phyloP scores from a whole-genome alignment of 2,113 vertebrate species.

The Melierax canorus region DNA sequence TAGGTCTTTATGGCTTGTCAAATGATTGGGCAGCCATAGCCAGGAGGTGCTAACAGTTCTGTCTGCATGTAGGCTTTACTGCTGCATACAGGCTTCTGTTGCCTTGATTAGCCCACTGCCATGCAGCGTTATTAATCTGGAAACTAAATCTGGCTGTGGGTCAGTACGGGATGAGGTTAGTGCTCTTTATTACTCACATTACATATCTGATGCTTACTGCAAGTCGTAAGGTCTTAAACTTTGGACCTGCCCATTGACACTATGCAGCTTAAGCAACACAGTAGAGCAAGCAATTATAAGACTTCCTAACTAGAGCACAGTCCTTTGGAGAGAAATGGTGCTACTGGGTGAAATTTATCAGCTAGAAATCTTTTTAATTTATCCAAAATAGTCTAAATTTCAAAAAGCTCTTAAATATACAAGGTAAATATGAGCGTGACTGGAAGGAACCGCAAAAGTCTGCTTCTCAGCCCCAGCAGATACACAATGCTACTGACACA shows the following conservation, averaged over 20 bases:
- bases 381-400: background rate
- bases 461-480: background rate
- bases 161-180: background rate
- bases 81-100: background rate
- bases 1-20: background rate
- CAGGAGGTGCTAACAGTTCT: background rate
- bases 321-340: background rate
- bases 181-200: background rate
- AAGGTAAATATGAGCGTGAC: background rate
- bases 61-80: background rate
- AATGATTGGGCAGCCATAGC: background rate
- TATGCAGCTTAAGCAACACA: slow-evolving; percentile 18
- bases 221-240: background rate
- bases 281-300: background rate
- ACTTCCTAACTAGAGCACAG: background rate
- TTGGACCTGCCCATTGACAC: slow-evolving; percentile 29
- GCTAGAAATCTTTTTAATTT: background rate
- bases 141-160: background rate
- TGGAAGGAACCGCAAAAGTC: background rate
- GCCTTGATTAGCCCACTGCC: background rate
- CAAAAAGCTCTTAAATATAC: background rate
- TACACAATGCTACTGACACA: background rate
- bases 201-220: background rate
- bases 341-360: background rate
- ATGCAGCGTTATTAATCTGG: background rate